Percentiles rank a stretch among this genome's conserved stretches.
Conservation (phyloP, 2,113 vertebrate genomes). For the Salminus brasiliensis region DNA sequence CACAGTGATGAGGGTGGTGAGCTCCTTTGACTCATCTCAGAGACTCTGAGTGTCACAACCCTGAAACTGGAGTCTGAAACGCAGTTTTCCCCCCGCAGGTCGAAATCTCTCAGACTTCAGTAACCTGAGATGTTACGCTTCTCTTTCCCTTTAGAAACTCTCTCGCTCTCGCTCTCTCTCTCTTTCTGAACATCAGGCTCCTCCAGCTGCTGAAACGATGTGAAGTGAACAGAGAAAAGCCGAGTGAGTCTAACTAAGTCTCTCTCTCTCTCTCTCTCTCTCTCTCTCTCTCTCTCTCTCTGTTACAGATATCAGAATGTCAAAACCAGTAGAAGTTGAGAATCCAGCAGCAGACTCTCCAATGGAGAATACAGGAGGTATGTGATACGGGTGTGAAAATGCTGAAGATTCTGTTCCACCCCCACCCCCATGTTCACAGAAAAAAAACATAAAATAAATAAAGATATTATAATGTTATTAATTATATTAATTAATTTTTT, state of each 20-base stretch:
- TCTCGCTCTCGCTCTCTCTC: constrained; percentile 12
- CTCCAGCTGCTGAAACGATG: not conserved
- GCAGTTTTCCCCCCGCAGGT: not conserved
- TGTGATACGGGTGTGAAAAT: constrained; percentile 17
- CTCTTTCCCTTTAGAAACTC: constrained; percentile 19
- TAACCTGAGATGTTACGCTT: not conserved
- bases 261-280: constrained; percentile 19
- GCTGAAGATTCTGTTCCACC: too few relatives aligned
- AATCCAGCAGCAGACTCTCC: constrained; percentile 77
- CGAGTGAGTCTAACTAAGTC: not conserved
- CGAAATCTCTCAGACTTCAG: not conserved
- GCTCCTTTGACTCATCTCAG: not conserved
- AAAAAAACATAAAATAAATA: too few relatives aligned
- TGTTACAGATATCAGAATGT: constrained; percentile 79
- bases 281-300: constrained; percentile 50
- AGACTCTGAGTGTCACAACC: not conserved
- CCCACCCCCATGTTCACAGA: too few relatives aligned
- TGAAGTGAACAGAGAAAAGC: too few relatives aligned
- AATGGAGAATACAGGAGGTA: constrained; percentile 74
- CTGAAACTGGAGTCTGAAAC: not conserved
- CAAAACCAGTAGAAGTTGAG: constrained; percentile 76
- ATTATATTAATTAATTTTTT: too few relatives aligned
- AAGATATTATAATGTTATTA: too few relatives aligned
- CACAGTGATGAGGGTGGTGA: not conserved
- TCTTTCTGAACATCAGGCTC: not conserved